A percentile compares a stretch with the other conserved stretches of the same genome.
These are phyloP conservation scores for Harlomillsia oculata DNA, from an alignment of 1,140 invertebrate species.

Conservation along the genomic window DNA sequence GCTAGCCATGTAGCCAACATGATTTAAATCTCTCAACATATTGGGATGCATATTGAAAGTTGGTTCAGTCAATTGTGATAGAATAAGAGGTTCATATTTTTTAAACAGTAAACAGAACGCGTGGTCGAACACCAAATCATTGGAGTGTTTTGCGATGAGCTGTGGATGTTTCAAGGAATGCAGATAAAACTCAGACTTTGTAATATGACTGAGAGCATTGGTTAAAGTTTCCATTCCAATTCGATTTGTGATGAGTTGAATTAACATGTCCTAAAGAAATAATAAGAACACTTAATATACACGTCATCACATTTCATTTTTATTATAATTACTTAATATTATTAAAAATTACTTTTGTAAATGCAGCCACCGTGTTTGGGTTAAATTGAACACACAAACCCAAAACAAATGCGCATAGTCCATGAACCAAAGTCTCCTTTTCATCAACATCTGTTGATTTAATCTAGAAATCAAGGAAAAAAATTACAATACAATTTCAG, in stretches of 20 bases:
- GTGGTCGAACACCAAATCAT: constrained; percentile 82
- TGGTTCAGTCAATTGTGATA: constrained; percentile 21
- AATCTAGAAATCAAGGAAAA: constrained; percentile 37
- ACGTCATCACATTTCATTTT: neutral
- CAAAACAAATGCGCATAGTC: constrained; percentile 86
- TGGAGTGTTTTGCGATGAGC: constrained; percentile 59
- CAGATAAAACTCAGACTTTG: constrained; percentile 81
- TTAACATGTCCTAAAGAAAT: constrained; percentile 57
- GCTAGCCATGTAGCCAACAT: constrained; percentile 16
- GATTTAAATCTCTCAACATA: neutral
- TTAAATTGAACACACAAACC: constrained; percentile 89
- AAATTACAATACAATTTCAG: neutral
- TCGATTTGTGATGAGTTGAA: constrained; percentile 76
- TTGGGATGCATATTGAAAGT: neutral
- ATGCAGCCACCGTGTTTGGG: constrained; percentile 70
- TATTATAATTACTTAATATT: neutral
- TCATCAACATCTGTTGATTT: constrained; percentile 72
- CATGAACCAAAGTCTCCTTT: constrained; percentile 75
- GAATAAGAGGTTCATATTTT: constrained; percentile 46
- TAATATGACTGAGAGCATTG: constrained; percentile 74
- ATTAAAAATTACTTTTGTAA: constrained; percentile 51
- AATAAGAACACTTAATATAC: neutral
- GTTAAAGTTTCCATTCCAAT: constrained; percentile 84
- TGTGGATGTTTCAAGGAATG: constrained; percentile 88
- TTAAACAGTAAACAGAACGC: constrained; percentile 88